Base-by-base conservation (phyloP, 2,797 vertebrate genomes). In the Phataginus tricuspis region DNA sequence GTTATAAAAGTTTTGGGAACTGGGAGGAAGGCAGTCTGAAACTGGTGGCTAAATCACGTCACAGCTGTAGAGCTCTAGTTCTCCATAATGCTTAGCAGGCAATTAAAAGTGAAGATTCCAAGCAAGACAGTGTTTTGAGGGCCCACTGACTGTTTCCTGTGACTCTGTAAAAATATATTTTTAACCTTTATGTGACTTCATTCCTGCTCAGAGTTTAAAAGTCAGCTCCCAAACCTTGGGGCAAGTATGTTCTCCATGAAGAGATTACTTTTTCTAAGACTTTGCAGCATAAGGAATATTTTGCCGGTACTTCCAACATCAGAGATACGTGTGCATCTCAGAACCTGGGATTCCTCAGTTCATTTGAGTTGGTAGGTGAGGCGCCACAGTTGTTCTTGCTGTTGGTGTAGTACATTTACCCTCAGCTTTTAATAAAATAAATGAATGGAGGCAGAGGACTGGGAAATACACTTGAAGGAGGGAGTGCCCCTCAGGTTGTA, bases 401-500 rank as follows among this genome's bases (percentile, higher is more conserved):
- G 71, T 53, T n/a, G 7, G 27, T 64, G 16, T 16, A 75, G 63
- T 75, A 37, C 51, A 15, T 55, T 93, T 68, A 53, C 29, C 59
- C 61, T 87, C 23, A 15, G 61, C n/a, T 75, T 87, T 91, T 19
- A 90, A 39, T 87, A 87, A 80, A 94, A 90, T 83, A 72, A 59
- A 88, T 96, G 93, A 96, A 90, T 93, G 92, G 68, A 95, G 80
- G 51, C 34, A 1, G 49, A 95, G 90, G 53, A 12, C 72, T 39
- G 68, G 95, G 90, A 95, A 92, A 68, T 80, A 69, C 64, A 45
- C 91, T 93, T 57, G 84, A 89, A 86, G 53, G 78, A 94, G 96
- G 95, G 95, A 19, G 95, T 79, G 86, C 66, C 86, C 69, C 31
- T 61, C 79, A n/a, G 25, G 37, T 86, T 57, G 90, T n/a, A 82